These are phyloP conservation scores for Drosophila niveifrons DNA, from an alignment of 2,888 invertebrate species.

Conservation along the genomic window DNA sequence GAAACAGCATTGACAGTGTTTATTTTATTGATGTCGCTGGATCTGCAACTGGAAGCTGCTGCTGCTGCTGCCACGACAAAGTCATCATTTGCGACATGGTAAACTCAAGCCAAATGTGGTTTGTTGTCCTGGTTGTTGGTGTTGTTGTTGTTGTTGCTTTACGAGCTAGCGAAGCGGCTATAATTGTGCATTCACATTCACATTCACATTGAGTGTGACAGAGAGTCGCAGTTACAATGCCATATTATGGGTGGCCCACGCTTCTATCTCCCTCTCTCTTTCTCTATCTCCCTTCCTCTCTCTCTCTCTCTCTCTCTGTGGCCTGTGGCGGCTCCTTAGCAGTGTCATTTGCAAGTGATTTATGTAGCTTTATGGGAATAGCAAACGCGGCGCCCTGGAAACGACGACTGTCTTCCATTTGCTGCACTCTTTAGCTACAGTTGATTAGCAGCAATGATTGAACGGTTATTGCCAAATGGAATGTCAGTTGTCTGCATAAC, in stretches of 20 bases:
- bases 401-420: constrained; percentile 54
- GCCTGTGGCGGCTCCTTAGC: constrained; percentile 41
- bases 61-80: constrained; percentile 49
- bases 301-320: constrained; percentile 6
- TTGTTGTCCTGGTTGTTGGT: constrained; percentile 7
- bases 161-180: constrained; percentile 76
- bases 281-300: no score
- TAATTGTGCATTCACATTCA: constrained; percentile 77
- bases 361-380: constrained; percentile 60
- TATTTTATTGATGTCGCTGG: constrained; percentile 76
- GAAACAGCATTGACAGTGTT: constrained; percentile 68
- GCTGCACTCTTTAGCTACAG: constrained; percentile 41
- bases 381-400: not conserved
- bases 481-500: constrained; percentile 9
- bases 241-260: constrained; percentile 54
- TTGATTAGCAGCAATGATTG: constrained; percentile 77
- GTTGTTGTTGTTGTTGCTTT: constrained; percentile 58
- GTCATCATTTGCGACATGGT: constrained; percentile 52
- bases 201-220: constrained; percentile 11
- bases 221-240: constrained; percentile 55
- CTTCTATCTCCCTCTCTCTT: not conserved
- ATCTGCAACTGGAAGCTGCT: constrained; percentile 41
- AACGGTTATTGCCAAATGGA: constrained; percentile 64
- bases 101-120: constrained; percentile 44
- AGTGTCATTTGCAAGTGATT: constrained; percentile 79